phyloP scores from a whole-genome alignment of 2,113 vertebrate species.

The Sphaerodactylus townsendi region DNA sequence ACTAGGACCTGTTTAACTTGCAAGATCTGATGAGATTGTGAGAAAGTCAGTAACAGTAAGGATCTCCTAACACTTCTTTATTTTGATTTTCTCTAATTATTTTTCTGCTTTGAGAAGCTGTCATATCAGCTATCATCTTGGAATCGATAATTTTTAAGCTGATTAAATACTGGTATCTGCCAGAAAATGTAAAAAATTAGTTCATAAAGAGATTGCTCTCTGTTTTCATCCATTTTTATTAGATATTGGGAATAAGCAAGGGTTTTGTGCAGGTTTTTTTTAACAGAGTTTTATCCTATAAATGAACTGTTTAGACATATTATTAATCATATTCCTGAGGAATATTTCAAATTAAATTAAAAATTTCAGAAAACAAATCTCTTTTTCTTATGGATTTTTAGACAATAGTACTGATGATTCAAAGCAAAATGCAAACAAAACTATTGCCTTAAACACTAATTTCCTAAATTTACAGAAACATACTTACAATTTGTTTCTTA shows the following conservation, averaged over 20 bases:
- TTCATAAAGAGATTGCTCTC: rapidly evolving
- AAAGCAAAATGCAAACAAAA: neutral
- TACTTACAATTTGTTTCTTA: no score
- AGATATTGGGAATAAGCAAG: neutral
- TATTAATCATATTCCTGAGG: no score
- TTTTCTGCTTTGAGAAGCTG: rapidly evolving
- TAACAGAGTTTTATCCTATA: no score
- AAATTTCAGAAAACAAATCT: neutral
- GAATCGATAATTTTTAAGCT: neutral
- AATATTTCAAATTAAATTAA: neutral
- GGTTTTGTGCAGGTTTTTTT: no score
- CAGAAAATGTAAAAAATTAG: neutral
- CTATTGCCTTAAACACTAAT: no score
- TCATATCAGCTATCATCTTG: neutral
- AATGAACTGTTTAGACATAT: neutral
- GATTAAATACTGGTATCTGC: neutral
- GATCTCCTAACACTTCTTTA: neutral
- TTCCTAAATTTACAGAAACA: no score
- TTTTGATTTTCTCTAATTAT: neutral
- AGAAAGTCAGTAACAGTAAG: neutral
- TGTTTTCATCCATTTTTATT: neutral
- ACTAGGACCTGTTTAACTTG: no score
- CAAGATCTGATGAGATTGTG: neutral
- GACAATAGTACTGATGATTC: neutral
- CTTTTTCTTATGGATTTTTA: neutral